Evolutionary conservation across 2,113 vertebrate genomes (phyloP), one percentile per base, ranked within the genome.

Genomic region (Parus major): DNA sequence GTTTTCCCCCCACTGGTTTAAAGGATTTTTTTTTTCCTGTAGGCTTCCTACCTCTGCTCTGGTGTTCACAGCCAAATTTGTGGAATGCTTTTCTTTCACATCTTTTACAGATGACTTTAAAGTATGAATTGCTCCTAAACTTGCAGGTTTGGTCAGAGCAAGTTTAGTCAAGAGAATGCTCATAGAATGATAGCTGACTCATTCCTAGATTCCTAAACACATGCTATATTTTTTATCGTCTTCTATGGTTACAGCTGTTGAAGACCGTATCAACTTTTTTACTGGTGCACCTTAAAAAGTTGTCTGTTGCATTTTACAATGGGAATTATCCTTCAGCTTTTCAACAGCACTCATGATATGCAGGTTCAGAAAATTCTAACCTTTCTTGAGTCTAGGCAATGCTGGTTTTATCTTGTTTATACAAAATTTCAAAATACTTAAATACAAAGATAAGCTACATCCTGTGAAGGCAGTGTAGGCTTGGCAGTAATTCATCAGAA

Each of bases 151-250:
- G 66, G 27, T 92, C 50, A 44, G 35, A 92, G 63, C 82, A 86
- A 83, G 76, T 85, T 86, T 39, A 86, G 59, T 86, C 79, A 93
- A 92, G 79, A 93, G 70, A 92, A 90, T 33, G 23, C 27, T 72
- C 50, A 65, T 36, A 94, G 35, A 79, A 65, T 49, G 35, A 66
- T 12, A 60, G 23, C 31, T 59, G 39, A 86, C 39, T 82, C 65
- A 78, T 59, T 80, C 46, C 41, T 42, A 83, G 57, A 80, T 59
- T 69, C 47, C 31, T 41, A 35, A 35, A 49, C 16, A 68, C 8
- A 76, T 1, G 4, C 4, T 27, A 0, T 19, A 22, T 46, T 84
- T 86, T 44, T 46, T 53, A 42, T 19, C 44, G 5, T 57, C 53
- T 79, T 63, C 21, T 9, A 27, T 47, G 76, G 13, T 47, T 60